These are phyloP conservation scores for Leucophenga maculata DNA, from an alignment of 2,888 invertebrate genomes.

Conservation along the genomic window DNA sequence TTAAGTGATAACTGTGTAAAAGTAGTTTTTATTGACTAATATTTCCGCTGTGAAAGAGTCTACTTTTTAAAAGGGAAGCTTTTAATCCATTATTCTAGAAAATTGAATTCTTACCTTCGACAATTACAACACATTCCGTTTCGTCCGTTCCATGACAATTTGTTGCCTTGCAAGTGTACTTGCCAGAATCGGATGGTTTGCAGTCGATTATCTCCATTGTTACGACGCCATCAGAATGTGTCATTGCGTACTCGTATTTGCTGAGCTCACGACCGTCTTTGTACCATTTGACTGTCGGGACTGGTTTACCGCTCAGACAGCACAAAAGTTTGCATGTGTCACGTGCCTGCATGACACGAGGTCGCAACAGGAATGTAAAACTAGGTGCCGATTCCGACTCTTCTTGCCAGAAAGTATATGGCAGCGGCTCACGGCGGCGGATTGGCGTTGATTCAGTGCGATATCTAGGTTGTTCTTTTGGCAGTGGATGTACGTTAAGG, in stretches of 20 bases:
- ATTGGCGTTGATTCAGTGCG: conserved; percentile 80
- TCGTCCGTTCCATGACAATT: conserved; percentile 96
- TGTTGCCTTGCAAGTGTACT: conserved; percentile 93
- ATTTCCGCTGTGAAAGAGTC: background rate
- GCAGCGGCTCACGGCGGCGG: conserved; percentile 85
- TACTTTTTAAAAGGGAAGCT: background rate
- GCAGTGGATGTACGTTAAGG: conserved; percentile 90
- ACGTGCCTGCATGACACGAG: conserved; percentile 96
- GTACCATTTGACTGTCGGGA: conserved; percentile 92
- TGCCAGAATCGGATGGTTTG: conserved; percentile 94
- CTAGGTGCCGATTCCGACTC: conserved; percentile 93
- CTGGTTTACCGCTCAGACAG: conserved; percentile 95
- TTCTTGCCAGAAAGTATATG: conserved; percentile 93
- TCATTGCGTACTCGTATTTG: conserved; percentile 92
- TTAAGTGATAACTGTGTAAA: too few relatives aligned
- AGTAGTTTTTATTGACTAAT: too few relatives aligned
- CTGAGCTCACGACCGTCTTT: conserved; percentile 94
- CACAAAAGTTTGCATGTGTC: conserved; percentile 98
- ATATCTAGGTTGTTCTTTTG: conserved; percentile 71
- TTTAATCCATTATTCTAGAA: background rate
- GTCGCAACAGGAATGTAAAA: conserved; percentile 98
- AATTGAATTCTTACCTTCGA: conserved; percentile 81
- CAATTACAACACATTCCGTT: conserved; percentile 94
- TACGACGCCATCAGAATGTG: conserved; percentile 94
- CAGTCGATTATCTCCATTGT: conserved; percentile 97